Conservation (phyloP, 1,140 invertebrate genomes). For the Drosophila murphyi region DNA sequence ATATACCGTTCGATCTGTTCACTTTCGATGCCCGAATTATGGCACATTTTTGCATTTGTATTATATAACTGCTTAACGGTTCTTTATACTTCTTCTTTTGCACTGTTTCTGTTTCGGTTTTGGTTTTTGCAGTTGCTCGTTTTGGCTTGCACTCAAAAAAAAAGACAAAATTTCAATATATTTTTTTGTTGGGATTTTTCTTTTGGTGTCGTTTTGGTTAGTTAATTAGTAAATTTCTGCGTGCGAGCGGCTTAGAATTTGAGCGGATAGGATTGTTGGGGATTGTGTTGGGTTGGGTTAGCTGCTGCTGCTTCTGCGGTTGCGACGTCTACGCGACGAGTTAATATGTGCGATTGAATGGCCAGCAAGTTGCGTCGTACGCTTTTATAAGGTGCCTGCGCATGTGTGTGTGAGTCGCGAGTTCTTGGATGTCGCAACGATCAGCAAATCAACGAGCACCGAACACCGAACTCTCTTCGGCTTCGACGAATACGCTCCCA, state of each 20-base stretch:
- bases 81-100: slow-evolving; percentile 26
- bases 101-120: slow-evolving; percentile 20
- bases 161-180: slow-evolving; percentile 38
- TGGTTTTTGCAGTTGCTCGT: slow-evolving; percentile 19
- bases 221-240: slow-evolving; percentile 29
- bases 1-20: slow-evolving; percentile 79
- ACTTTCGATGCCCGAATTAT: slow-evolving; percentile 78
- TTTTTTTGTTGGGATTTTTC: slow-evolving; percentile 20
- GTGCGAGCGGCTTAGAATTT: slow-evolving; percentile 32
- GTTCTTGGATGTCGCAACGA: slow-evolving; percentile 38
- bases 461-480: slow-evolving; percentile 25
- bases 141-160: slow-evolving; percentile 46
- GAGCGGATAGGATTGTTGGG: not conserved
- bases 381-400: slow-evolving; percentile 50
- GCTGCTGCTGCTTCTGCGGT: slow-evolving; percentile 28
- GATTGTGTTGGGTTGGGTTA: slow-evolving; percentile 3
- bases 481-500: slow-evolving; percentile 27
- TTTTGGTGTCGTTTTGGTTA: slow-evolving; percentile 28
- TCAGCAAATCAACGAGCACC: not conserved
- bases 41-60: slow-evolving; percentile 82
- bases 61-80: slow-evolving; percentile 26
- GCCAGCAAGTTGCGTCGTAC: slow-evolving; percentile 4
- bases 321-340: slow-evolving; percentile 60
- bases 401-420: slow-evolving; percentile 32
- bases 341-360: slow-evolving; percentile 60